Evolutionary conservation across 2,113 vertebrate species (phyloP), one percentile per base, ranked within the genome.

Genomic region (Merops nubicus): DNA sequence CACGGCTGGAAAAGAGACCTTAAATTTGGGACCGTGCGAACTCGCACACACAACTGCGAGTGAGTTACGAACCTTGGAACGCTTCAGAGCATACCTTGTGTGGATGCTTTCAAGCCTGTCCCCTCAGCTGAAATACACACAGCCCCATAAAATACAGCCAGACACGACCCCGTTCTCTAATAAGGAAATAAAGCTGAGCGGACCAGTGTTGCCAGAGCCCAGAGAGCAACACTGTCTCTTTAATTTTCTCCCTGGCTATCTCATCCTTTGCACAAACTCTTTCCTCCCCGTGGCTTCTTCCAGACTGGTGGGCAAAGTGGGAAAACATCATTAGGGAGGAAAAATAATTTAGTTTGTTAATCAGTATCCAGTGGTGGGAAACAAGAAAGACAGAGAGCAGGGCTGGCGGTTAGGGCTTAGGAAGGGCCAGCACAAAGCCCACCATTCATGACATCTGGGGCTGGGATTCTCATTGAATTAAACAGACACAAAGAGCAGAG

Each of bases 401-500:
- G 94, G 72, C 95, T 95, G 91, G 96, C 96, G 45, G 94, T 97
- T 97, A 96, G 82, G 91, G 97, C 97, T 97, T 97, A 97, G 97
- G 96, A 96, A 97, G 88, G 96, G 93, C 96, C 95, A 95, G 91
- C 84, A 97, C 97, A 97, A 97, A 97, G 97, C 96, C 96, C 96
- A 96, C 97, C 95, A 97, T 97, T 97, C 97, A 97, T 97, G 96
- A 95, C 96, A 91, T 97, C 97, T 97, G 92, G 95, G 96, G 97
- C 96, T 96, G 87, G 95, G 97, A 95, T 96, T 97, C 93, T 95
- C 96, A 94, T 96, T 97, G 97, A 97, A 97, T 97, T 97, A 97
- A 97, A 97, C 97, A 97, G 97, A 97, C 97, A 97, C 97, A 97
- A 97, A 97, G 97, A 97, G 96, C 96, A 93, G 91, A 97, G 97